Conservation (phyloP, 2,797 vertebrate species). For the Rhinichthys osculus region DNA sequence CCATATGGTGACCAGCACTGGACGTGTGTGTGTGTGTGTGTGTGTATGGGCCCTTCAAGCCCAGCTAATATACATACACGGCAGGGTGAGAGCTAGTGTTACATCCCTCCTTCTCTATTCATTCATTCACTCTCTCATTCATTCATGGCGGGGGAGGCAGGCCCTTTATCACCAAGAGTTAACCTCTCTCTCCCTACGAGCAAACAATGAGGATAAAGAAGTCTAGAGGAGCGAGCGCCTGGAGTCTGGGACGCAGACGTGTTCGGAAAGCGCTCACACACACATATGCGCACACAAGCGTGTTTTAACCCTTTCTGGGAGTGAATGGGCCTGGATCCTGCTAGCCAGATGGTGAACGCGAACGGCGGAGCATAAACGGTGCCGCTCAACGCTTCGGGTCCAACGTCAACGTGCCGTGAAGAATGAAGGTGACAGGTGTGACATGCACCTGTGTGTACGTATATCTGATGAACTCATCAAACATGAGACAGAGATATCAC, state of each 20-base stretch:
- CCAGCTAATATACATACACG: constrained; percentile 59
- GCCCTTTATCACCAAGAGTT: constrained; percentile 76
- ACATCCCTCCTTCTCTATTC: constrained; percentile 79
- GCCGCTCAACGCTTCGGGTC: constrained; percentile 52
- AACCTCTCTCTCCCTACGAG: constrained; percentile 72
- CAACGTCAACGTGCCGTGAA: background rate
- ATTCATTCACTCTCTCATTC: constrained; percentile 80
- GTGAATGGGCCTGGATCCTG: constrained; percentile 67
- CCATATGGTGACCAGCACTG: constrained; percentile 84
- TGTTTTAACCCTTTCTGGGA: constrained; percentile 48
- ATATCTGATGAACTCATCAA: constrained; percentile 1
- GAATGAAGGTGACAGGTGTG: constrained; percentile 38
- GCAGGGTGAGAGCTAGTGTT: constrained; percentile 76
- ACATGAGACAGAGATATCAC: background rate
- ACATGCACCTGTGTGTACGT: background rate
- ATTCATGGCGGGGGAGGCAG: constrained; percentile 66
- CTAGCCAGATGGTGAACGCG: constrained; percentile 76
- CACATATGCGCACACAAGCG: background rate
- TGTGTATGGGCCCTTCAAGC: constrained; percentile 67
- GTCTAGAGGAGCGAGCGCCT: constrained; percentile 27
- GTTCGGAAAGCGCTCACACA: constrained; percentile 20
- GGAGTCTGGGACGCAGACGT: constrained; percentile 59
- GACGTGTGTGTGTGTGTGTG: constrained; percentile 70
- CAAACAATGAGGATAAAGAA: constrained; percentile 73
- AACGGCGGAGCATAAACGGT: constrained; percentile 59